A percentile compares a stretch with the other conserved stretches of the same genome.
phyloP scores from a whole-genome alignment of 2,113 vertebrate genomes.

The Corythornis madagascariensis region DNA sequence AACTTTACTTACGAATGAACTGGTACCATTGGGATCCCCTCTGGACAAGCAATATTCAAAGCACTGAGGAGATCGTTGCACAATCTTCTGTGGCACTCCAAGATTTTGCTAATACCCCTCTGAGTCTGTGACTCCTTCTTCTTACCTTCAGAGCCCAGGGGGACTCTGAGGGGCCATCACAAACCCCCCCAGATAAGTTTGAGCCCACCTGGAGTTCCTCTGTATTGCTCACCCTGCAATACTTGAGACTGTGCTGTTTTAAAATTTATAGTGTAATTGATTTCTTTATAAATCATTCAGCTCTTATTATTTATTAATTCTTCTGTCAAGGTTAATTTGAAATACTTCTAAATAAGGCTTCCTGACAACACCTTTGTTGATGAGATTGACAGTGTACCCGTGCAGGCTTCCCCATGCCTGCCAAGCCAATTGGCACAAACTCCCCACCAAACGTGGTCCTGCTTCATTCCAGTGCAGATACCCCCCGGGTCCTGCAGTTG shows the following conservation, averaged over 20 bases:
- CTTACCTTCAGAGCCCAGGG: background rate
- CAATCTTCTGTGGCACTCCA: background rate
- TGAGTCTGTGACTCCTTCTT: background rate
- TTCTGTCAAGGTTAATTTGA: constrained; percentile 80
- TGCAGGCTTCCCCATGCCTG: background rate
- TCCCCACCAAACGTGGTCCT: background rate
- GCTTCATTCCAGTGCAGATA: background rate
- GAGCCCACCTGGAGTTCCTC: background rate
- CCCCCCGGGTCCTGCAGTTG: background rate
- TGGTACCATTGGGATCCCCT: background rate
- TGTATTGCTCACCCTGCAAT: background rate
- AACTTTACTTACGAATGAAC: background rate
- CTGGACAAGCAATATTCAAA: background rate
- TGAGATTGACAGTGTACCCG: constrained; percentile 60
- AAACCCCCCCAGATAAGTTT: background rate
- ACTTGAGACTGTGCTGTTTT: constrained; percentile 53
- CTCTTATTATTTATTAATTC: constrained; percentile 82
- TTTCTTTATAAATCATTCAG: constrained; percentile 79
- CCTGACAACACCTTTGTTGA: constrained; percentile 76
- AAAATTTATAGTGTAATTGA: constrained; percentile 79
- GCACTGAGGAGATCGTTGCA: background rate
- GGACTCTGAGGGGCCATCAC: background rate
- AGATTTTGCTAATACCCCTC: background rate
- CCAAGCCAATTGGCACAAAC: constrained; percentile 1
- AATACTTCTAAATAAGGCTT: constrained; percentile 75